Percentiles rank a stretch among this genome's conserved stretches.
Evolutionary conservation across 2,888 invertebrate species (phyloP).

Genomic region (Coleophora deauratella): DNA sequence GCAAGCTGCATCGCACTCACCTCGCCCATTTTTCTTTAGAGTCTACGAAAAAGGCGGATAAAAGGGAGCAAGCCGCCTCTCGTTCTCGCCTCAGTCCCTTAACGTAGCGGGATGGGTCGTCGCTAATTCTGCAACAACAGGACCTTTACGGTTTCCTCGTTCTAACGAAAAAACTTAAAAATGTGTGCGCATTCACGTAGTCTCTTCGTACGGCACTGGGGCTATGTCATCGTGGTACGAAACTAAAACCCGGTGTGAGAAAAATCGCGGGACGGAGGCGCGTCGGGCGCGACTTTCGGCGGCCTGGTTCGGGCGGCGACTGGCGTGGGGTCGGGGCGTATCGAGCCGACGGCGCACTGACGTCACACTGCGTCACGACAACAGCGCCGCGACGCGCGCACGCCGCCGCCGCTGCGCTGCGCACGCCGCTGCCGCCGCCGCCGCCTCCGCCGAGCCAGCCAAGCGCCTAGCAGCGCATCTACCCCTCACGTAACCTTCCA

Average conservation of each 20-base stretch:
- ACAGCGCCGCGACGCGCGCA: conserved; percentile 63
- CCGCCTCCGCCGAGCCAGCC: conserved; percentile 33
- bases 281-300: conserved; percentile 61
- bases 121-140: conserved; percentile 72
- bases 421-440: conserved; percentile 46
- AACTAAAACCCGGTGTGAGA: conserved; percentile 70
- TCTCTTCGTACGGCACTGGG: conserved; percentile 65
- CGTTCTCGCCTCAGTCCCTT: conserved; percentile 65
- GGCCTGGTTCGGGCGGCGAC: conserved; percentile 73
- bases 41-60: conserved; percentile 66
- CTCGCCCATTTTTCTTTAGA: conserved; percentile 72
- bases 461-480: conserved; percentile 26
- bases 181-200: conserved; percentile 66
- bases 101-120: conserved; percentile 62
- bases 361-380: conserved; percentile 80
- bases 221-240: conserved; percentile 70
- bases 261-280: conserved; percentile 59
- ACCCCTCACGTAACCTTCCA: conserved; percentile 55
- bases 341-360: conserved; percentile 80
- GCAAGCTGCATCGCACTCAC: conserved; percentile 66
- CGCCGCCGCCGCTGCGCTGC: conserved; percentile 54
- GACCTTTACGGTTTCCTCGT: conserved; percentile 66
- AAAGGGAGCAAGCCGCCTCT: conserved; percentile 66
- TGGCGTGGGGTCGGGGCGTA: conserved; percentile 75
- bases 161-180: conserved; percentile 68